A percentile compares a stretch with the other conserved stretches of the same genome.
Conservation (phyloP, 2,888 invertebrate species). For the Sinopyrophorus schimmeli region DNA sequence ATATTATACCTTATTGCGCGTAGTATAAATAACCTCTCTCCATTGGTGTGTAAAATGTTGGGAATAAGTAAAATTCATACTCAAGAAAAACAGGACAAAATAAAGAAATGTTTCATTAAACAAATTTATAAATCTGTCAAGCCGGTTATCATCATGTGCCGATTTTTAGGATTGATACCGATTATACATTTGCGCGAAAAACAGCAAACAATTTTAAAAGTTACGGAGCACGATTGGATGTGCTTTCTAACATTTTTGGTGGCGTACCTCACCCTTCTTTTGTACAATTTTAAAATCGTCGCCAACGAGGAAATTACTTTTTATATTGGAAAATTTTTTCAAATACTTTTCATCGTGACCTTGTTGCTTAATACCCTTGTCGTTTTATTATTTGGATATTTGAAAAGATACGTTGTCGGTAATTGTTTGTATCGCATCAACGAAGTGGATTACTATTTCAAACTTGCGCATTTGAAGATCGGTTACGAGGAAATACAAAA, state of each 20-base stretch:
- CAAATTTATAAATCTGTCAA: conserved; percentile 25
- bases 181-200: conserved; percentile 11
- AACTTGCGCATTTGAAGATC: conserved; percentile 30
- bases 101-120: too few relatives aligned
- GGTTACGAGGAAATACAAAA: conserved; percentile 32
- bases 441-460: conserved; percentile 36
- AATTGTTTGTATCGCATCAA: conserved; percentile 29
- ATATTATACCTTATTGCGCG: too few relatives aligned
- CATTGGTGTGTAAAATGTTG: too few relatives aligned
- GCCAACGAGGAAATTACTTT: conserved; percentile 21
- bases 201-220: conserved; percentile 11
- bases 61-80: too few relatives aligned
- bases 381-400: conserved; percentile 24
- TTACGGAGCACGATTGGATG: conserved; percentile 24
- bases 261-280: conserved; percentile 19
- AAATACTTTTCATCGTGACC: conserved; percentile 24
- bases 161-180: conserved; percentile 26
- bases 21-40: too few relatives aligned
- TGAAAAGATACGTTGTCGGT: conserved; percentile 18
- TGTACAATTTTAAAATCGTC: conserved; percentile 29
- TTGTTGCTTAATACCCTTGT: conserved; percentile 20
- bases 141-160: conserved; percentile 28
- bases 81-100: too few relatives aligned
- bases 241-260: conserved; percentile 28
- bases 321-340: conserved; percentile 19